Base-by-base conservation (phyloP, 92 coral and sea anemone genomes). In the Parazoanthus swiftii region DNA sequence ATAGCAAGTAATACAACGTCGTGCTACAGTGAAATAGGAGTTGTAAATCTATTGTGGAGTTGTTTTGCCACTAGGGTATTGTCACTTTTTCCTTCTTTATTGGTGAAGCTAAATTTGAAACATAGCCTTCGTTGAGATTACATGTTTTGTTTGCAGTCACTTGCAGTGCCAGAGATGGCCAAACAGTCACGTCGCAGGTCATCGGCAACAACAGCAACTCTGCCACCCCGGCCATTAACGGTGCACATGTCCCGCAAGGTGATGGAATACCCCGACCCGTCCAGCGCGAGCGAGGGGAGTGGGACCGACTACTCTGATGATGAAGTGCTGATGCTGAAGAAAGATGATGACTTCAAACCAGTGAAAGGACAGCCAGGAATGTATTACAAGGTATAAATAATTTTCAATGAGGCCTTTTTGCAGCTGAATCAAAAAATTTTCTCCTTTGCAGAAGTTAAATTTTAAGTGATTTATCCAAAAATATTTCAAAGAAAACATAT, bases 291-390 rank as follows among this genome's bases (percentile, higher is more conserved):
- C 85, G 99, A 97, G 38, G 98, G 98, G 46, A 95, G 98, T 82
- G 99, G 97, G 46, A 96, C 99, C 0, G 99, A 97, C 90, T 95
- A 93, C 82, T 95, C 98, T 2, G 99, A 97, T 86, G 99, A 97
- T n/a, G 99, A 97, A 51, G 94, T 97, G 20, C 81, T 93, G 68
- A 94, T 93, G 98, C 58, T 97, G 68, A 94, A 91, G 84, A 95
- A 95, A 77, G 91, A 97, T 72, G 96, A 94, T 56, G 98, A 95
- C 11, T 97, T 97, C 80, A 91, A 93, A 59, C 99, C 99, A 0
- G 99, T 97, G 51, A 97, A 95, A 78, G 99, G 99, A 1, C 98
- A 97, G 79, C 99, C 99, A 10, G 99, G 99, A 43, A 97, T 97
- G 99, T 97, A 86, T 77, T 97, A 97, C 85, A 97, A 95, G 98